Percentiles rank a stretch among this genome's conserved stretches.
phyloP scores from a whole-genome alignment of 2,113 vertebrate species.

The Dendropsophus ebraccatus region DNA sequence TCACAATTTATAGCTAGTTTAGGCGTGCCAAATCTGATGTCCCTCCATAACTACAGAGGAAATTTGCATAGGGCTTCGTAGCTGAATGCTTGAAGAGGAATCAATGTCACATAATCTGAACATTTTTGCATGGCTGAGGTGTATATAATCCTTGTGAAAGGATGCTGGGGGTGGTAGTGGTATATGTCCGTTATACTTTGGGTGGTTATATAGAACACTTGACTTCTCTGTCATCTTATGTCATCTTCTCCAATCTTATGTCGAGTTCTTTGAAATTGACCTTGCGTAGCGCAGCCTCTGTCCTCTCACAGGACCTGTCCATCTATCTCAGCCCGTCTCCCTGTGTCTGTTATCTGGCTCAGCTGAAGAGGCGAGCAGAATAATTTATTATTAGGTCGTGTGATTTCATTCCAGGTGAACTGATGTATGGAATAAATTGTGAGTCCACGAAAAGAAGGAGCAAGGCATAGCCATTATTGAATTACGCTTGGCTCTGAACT shows the following conservation, averaged over 20 bases:
- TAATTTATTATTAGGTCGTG: constrained; percentile 41
- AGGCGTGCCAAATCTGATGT: background rate
- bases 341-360: background rate
- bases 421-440: constrained; percentile 36
- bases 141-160: background rate
- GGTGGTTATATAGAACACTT: background rate
- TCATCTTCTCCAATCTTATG: background rate
- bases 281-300: background rate
- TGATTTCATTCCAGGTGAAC: constrained; percentile 24
- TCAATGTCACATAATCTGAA: background rate
- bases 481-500: background rate
- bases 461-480: constrained; percentile 2
- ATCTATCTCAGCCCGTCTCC: background rate
- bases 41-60: background rate
- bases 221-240: background rate
- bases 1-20: constrained; percentile 15
- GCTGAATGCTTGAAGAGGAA: background rate
- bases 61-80: background rate
- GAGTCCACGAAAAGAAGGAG: background rate
- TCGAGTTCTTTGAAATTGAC: background rate
- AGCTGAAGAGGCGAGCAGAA: background rate
- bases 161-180: background rate
- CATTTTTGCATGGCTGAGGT: background rate
- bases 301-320: background rate
- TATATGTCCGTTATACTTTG: no score